Conservation (phyloP, 35 echinoderm and acorn worm species). For the Holothuria glaberrima region DNA sequence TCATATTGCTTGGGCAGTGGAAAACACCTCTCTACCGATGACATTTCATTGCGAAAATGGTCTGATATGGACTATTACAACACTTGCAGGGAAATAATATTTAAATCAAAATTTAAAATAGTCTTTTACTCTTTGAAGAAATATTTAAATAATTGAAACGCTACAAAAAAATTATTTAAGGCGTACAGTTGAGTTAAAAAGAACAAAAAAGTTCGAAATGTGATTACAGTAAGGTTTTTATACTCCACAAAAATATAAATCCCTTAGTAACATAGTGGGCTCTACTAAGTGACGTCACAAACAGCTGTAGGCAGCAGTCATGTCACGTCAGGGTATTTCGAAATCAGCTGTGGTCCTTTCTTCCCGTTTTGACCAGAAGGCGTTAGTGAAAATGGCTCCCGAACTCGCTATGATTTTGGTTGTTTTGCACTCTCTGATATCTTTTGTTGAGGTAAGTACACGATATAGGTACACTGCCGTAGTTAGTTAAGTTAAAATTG, state of each 20-base stretch:
- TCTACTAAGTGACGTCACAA: constrained; percentile 13
- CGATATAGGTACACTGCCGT: too few relatives aligned
- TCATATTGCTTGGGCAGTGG: too few relatives aligned
- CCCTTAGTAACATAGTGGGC: constrained; percentile 51
- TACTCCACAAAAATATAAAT: neutral
- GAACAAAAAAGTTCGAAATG: too few relatives aligned
- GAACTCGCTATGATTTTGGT: neutral
- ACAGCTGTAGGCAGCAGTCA: constrained; percentile 27
- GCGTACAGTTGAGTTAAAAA: too few relatives aligned
- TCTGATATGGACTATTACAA: neutral
- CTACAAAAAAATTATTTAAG: too few relatives aligned
- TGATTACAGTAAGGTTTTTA: neutral
- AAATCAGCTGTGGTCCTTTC: constrained; percentile 49
- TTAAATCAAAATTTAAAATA: neutral
- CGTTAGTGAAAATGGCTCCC: constrained; percentile 16
- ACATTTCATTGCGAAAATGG: constrained; percentile 40
- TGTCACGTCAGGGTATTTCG: constrained; percentile 54
- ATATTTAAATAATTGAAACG: too few relatives aligned
- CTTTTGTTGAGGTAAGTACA: neutral
- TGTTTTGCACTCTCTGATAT: neutral
- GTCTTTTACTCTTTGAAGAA: too few relatives aligned
- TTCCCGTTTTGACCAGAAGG: neutral
- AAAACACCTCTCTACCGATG: constrained; percentile 6
- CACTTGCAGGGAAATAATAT: neutral
- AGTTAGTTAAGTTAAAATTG: too few relatives aligned